Conservation (phyloP, 1,140 invertebrate species). For the Bicyclus anynana region DNA sequence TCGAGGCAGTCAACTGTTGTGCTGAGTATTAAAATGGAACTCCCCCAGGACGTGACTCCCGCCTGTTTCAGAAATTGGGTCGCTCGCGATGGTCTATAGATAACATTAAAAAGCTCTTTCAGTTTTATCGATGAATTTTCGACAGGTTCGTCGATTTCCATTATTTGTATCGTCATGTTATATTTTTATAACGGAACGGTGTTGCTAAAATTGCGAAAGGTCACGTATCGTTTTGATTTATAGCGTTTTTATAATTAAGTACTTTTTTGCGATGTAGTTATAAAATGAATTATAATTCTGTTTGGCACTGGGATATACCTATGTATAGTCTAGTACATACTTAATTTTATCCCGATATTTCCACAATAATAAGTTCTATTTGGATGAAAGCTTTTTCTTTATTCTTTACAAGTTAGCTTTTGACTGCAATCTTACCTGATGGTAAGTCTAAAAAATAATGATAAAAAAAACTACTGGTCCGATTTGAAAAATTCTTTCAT, state of each 20-base stretch:
- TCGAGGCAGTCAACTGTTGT: constrained; percentile 28
- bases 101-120: constrained; percentile 29
- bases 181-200: neutral
- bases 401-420: too few species aligned
- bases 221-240: neutral
- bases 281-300: too few species aligned
- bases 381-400: too few species aligned
- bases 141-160: constrained; percentile 19
- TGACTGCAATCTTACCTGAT: too few species aligned
- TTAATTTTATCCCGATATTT: too few species aligned
- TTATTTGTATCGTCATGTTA: constrained; percentile 9
- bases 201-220: neutral
- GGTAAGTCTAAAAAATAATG: too few species aligned
- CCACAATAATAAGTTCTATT: too few species aligned
- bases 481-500: too few species aligned
- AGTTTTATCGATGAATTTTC: constrained; percentile 28
- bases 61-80: constrained; percentile 49
- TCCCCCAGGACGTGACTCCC: constrained; percentile 48
- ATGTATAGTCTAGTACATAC: too few species aligned
- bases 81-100: constrained; percentile 25
- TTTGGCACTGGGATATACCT: too few species aligned
- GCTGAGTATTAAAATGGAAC: constrained; percentile 38
- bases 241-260: neutral
- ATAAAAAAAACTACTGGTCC: too few species aligned
- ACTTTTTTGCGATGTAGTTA: neutral